A percentile compares a stretch with the other conserved stretches of the same genome.
These are phyloP conservation scores for Furcifer pardalis DNA, from an alignment of 2,797 vertebrate species.

Conservation along the genomic window DNA sequence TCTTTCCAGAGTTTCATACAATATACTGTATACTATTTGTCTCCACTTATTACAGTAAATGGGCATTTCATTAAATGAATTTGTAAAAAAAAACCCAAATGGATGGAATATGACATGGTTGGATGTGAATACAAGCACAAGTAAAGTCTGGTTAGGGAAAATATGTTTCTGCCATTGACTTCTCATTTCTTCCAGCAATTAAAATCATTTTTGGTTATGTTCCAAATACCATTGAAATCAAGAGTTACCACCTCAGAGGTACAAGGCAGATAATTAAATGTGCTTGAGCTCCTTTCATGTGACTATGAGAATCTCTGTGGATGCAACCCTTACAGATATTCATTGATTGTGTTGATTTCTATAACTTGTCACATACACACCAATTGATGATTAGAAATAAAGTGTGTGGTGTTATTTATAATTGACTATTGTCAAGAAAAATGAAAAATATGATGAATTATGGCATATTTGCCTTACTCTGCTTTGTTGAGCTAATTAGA, in stretches of 20 bases:
- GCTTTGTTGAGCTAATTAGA: conserved; percentile 79
- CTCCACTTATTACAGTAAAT: not conserved
- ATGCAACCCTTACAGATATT: conserved; percentile 18
- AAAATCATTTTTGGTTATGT: conserved; percentile 21
- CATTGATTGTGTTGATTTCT: conserved; percentile 11
- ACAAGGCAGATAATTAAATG: too few relatives aligned
- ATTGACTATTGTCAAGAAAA: conserved; percentile 73
- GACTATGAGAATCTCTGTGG: not conserved
- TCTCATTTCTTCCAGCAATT: conserved; percentile 3
- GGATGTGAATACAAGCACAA: not conserved
- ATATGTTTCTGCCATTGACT: not conserved
- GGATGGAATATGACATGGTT: too few relatives aligned
- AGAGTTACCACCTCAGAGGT: too few relatives aligned
- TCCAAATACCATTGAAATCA: conserved; percentile 2
- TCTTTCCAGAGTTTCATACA: too few relatives aligned
- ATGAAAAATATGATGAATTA: conserved; percentile 75
- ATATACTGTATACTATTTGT: not conserved
- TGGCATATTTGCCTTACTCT: conserved; percentile 69
- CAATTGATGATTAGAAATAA: conserved; percentile 61
- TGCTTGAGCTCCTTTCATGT: not conserved
- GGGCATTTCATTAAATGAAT: not conserved
- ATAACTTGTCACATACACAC: not conserved
- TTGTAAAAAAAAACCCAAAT: not conserved
- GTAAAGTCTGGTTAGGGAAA: not conserved
- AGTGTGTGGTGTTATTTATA: conserved; percentile 52